A percentile compares a stretch with the other conserved stretches of the same genome.
Conservation (phyloP, 1,140 invertebrate genomes). For the Aphis gossypii region DNA sequence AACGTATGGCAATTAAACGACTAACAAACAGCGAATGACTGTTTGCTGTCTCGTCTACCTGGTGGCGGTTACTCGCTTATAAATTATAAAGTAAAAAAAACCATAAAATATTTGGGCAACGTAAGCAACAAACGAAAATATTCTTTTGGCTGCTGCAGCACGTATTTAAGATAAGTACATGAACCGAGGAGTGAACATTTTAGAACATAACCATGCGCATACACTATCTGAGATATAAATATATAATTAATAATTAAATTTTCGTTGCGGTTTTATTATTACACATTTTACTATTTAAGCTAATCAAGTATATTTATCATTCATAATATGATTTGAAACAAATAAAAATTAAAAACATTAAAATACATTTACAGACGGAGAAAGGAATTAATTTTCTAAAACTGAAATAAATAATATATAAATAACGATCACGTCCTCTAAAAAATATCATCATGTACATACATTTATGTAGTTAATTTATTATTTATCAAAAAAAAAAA, state of each 20-base stretch:
- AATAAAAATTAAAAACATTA: no score
- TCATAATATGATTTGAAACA: no score
- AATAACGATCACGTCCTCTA: background rate
- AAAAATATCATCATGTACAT: background rate
- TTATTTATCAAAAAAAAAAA: no score
- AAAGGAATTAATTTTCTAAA: background rate
- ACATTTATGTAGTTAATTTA: no score
- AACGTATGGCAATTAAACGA: background rate
- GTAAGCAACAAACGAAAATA: background rate
- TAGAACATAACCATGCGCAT: background rate
- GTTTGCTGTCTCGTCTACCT: background rate
- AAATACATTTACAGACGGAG: no score
- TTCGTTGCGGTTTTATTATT: background rate
- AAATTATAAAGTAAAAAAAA: background rate
- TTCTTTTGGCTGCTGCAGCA: background rate
- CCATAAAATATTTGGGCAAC: background rate
- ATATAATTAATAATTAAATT: background rate
- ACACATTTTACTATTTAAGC: no score
- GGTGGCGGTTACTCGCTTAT: background rate
- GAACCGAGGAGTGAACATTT: background rate
- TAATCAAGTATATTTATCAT: no score
- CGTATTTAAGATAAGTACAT: background rate
- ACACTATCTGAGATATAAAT: background rate
- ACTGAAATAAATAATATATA: background rate
- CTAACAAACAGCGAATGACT: background rate